Base-by-base conservation (phyloP, 2,888 invertebrate species). In the Chouioia cunea region DNA sequence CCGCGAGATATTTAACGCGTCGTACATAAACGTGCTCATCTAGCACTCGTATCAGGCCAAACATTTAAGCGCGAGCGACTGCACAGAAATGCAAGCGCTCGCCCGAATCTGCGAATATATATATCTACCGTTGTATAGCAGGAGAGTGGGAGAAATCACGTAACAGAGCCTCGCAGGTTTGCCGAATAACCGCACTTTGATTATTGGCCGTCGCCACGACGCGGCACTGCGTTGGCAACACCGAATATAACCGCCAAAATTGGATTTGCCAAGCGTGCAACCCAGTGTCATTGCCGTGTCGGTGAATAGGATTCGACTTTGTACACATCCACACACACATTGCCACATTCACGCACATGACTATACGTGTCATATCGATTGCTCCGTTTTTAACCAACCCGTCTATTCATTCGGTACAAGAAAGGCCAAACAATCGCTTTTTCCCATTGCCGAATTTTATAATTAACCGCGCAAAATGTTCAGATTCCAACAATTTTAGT, bases 1-100 rank as follows among this genome's bases (percentile, higher is more conserved):
- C 76, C 78, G 79, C 52, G 72, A 53, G 65, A 68, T 69, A 72
- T 72, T 72, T 72, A 72, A 69, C 69, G 72, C 72, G 60, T 72
- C 65, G 72, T 69, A 53, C 65, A 69, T 72, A 65, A 72, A 69
- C 72, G 69, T 10, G 67, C 67, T 67, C 71, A 67, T 67, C 67
- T 64, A 48, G 65, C 18, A n/a, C 46, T 47, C 53, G 46, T 69
- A 69, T 64, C 69, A 47, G 57, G 16, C 57, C 69, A 53, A 69
- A 64, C 69, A 69, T 69, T 69, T 69, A 64, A 48, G 63, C 57
- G 52, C 27, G 58, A 48, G 44, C 44, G 46, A n/a, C 16, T 23
- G 27, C 18, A 18, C 15, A 16, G 54, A 47, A 53, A 60, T 12
- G 12, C n/a, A 46, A 20, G 44, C 44, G 44, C 46, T 36, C 44